Conservation (phyloP, 1,140 invertebrate species). For the Potamilus streckersoni region DNA sequence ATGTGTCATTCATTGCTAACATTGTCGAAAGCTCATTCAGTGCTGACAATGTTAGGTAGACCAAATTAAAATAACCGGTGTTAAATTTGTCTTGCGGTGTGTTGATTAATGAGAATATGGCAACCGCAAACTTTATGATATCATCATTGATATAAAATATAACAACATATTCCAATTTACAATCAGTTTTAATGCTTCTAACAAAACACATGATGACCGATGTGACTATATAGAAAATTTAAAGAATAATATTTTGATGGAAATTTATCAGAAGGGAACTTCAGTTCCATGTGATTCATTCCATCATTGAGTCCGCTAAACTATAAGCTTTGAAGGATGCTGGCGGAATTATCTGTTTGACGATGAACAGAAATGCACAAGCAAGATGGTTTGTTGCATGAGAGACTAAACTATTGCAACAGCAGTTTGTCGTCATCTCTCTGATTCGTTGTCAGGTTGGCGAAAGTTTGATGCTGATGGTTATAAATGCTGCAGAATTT, state of each 20-base stretch:
- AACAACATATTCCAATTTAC: conserved; percentile 8
- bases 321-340: conserved; percentile 19
- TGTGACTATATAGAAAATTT: conserved; percentile 1
- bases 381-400: conserved; percentile 24
- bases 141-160: conserved; percentile 1
- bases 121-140: no score
- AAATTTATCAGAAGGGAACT: conserved; percentile 15
- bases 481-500: conserved; percentile 3
- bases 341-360: conserved; percentile 26
- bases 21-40: no score
- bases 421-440: no score
- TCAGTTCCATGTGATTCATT: conserved; percentile 25
- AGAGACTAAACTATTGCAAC: no score
- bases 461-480: not conserved
- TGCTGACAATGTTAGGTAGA: no score
- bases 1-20: no score
- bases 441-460: no score
- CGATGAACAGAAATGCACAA: conserved; percentile 10
- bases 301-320: conserved; percentile 19
- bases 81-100: no score
- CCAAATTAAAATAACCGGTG: no score
- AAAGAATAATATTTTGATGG: conserved; percentile 4
- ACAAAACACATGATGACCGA: conserved; percentile 8
- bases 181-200: conserved; percentile 11
- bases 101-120: no score